phyloP scores from a whole-genome alignment of 1,140 invertebrate species.

The Cyphomyrmex costatus region DNA sequence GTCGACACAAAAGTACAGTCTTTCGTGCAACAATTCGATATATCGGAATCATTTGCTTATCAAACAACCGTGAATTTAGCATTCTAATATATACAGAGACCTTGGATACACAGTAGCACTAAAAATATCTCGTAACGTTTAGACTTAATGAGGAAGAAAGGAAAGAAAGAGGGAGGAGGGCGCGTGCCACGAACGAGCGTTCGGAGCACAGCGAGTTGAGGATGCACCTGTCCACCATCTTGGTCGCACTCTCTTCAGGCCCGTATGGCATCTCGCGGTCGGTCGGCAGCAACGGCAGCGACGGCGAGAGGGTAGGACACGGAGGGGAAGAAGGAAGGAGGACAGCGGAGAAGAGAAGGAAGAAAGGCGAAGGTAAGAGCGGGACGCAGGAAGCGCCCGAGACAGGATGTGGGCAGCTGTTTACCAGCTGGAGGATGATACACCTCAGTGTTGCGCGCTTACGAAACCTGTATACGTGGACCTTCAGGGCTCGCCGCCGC shows the following conservation, averaged over 20 bases:
- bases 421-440: constrained; percentile 81
- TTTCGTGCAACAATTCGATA: not conserved
- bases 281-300: not conserved
- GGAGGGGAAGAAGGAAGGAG: constrained; percentile 42
- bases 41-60: constrained; percentile 2
- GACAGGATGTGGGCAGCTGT: constrained; percentile 83
- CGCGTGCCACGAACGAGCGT: constrained; percentile 63
- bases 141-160: not conserved
- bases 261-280: constrained; percentile 60
- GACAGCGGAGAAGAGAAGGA: constrained; percentile 63
- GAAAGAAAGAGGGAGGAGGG: not conserved
- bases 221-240: constrained; percentile 79
- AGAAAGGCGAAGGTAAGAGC: constrained; percentile 61
- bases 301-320: not conserved
- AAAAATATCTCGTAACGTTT: constrained; percentile 25
- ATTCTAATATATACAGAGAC: constrained; percentile 43
- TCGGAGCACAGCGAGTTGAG: constrained; percentile 28
- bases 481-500: not conserved
- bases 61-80: constrained; percentile 13
- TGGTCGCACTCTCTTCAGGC: constrained; percentile 62
- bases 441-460: constrained; percentile 56
- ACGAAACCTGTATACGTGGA: constrained; percentile 46
- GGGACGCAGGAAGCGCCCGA: constrained; percentile 67
- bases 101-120: constrained; percentile 4
- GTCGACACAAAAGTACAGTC: not conserved